A percentile compares a stretch with the other conserved stretches of the same genome.
Evolutionary conservation across 2,113 vertebrate genomes (phyloP).

Genomic region (Crocuta crocuta): DNA sequence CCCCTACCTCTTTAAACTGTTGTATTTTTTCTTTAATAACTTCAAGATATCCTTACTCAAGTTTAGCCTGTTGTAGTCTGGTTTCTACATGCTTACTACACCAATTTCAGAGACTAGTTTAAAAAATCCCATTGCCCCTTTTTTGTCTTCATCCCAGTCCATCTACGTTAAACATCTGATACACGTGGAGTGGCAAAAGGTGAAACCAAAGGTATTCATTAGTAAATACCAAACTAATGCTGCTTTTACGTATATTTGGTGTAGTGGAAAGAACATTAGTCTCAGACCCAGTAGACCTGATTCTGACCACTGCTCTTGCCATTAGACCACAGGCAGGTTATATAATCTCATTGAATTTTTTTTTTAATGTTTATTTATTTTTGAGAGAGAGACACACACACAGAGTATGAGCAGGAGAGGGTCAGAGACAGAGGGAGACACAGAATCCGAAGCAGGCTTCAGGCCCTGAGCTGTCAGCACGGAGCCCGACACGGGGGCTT

Average conservation of each 20-base stretch:
- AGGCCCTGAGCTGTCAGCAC: too few species aligned
- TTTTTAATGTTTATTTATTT: too few species aligned
- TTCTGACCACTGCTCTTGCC: neutral
- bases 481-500: too few species aligned
- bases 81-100: neutral
- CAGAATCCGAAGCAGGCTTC: too few species aligned
- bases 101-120: neutral
- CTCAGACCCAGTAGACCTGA: neutral
- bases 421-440: too few species aligned
- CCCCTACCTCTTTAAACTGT: neutral
- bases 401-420: too few species aligned
- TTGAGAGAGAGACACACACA: too few species aligned
- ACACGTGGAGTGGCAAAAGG: neutral
- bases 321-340: neutral
- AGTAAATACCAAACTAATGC: neutral
- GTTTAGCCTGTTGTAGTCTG: neutral
- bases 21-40: conserved; percentile 12
- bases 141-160: neutral
- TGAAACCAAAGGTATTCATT: neutral
- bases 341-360: neutral
- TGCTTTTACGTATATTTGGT: neutral
- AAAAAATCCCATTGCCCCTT: neutral
- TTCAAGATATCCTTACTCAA: neutral
- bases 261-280: neutral
- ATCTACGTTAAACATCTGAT: neutral